These are phyloP conservation scores for Temnothorax nylanderi DNA, from an alignment of 1,140 invertebrate species.

Conservation along the genomic window DNA sequence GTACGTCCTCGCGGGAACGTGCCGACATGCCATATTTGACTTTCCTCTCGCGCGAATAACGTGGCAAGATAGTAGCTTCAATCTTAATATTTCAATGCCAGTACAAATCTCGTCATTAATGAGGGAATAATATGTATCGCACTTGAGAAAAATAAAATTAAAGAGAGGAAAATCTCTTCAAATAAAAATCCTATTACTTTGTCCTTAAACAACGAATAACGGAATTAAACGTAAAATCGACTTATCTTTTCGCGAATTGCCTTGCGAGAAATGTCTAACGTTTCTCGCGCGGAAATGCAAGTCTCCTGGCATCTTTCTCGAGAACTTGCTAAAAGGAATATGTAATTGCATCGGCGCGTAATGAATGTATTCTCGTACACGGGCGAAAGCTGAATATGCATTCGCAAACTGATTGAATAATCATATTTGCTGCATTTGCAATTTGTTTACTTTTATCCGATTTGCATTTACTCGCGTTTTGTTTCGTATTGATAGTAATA, in stretches of 20 bases:
- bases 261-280: background rate
- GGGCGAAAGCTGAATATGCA: background rate
- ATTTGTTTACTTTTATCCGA: background rate
- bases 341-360: background rate
- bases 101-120: background rate
- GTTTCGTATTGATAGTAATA: background rate
- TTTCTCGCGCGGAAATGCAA: background rate
- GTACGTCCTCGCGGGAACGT: conserved; percentile 12
- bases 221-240: background rate
- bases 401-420: background rate
- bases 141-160: background rate
- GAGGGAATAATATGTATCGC: background rate
- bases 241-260: background rate
- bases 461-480: background rate
- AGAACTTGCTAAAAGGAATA: background rate
- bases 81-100: background rate
- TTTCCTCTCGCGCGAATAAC: background rate
- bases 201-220: background rate
- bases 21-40: background rate
- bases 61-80: background rate
- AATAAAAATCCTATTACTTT: background rate
- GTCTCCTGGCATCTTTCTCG: background rate
- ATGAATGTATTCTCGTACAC: conserved; percentile 5
- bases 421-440: background rate
- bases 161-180: background rate